phyloP scores from a whole-genome alignment of 2,113 vertebrate species.

The Tor tambroides region DNA sequence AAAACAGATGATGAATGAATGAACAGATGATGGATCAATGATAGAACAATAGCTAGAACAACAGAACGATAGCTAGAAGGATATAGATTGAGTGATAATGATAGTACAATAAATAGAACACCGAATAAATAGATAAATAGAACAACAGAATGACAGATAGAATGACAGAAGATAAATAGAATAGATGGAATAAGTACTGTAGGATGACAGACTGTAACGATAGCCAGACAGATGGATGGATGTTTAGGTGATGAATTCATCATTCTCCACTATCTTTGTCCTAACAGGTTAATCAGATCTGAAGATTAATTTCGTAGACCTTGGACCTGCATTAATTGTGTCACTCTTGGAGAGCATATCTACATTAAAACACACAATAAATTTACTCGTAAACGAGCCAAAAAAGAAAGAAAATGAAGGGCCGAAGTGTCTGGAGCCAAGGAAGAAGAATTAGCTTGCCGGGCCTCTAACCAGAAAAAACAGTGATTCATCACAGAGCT shows the following conservation, averaged over 20 bases:
- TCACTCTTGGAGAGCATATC: not conserved
- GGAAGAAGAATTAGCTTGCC: constrained; percentile 34
- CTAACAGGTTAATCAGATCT: not conserved
- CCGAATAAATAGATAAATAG: not conserved
- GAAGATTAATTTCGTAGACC: not conserved
- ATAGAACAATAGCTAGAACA: too few relatives aligned
- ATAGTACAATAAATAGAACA: not conserved
- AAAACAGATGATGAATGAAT: too few relatives aligned
- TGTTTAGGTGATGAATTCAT: not conserved
- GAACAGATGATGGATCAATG: too few relatives aligned
- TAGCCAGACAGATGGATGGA: not conserved
- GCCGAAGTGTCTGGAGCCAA: constrained; percentile 21
- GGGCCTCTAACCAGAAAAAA: constrained; percentile 51
- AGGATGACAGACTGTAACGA: too few relatives aligned
- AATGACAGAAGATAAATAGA: too few relatives aligned
- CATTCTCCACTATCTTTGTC: not conserved
- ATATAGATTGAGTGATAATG: too few relatives aligned
- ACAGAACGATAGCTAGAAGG: too few relatives aligned
- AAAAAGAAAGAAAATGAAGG: constrained; percentile 33
- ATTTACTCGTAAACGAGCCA: constrained; percentile 12
- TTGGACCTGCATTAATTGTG: not conserved
- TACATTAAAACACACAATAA: constrained; percentile 37
- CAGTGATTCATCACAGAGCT: constrained; percentile 51
- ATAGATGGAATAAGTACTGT: too few relatives aligned
- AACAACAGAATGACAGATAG: too few relatives aligned